Percentiles rank a stretch among this genome's conserved stretches.
phyloP scores from a whole-genome alignment of 2,113 vertebrate genomes.

The Calidris pugnax region DNA sequence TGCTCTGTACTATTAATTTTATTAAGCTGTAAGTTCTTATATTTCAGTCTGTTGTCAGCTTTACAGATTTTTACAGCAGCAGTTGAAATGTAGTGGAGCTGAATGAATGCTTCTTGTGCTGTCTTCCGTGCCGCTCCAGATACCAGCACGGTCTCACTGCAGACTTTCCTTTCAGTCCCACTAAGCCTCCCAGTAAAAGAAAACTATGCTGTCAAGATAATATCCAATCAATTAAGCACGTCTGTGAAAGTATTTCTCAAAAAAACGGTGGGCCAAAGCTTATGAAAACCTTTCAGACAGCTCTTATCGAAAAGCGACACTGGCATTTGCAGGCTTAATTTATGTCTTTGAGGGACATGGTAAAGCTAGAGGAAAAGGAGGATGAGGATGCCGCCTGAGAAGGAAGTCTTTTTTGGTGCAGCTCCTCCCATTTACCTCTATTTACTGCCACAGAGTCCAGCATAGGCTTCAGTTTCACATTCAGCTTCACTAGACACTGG shows the following conservation, averaged over 20 bases:
- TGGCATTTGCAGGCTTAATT: constrained; percentile 50
- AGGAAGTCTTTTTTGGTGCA: constrained; percentile 84
- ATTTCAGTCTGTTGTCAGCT: constrained; percentile 54
- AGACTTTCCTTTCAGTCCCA: not conserved
- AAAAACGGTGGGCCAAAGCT: constrained; percentile 23
- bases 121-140: not conserved
- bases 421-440: constrained; percentile 90
- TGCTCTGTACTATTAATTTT: constrained; percentile 59
- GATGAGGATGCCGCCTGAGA: constrained; percentile 34
- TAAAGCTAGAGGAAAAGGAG: constrained; percentile 51
- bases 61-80: constrained; percentile 42
- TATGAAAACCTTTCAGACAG: constrained; percentile 5
- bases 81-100: constrained; percentile 19
- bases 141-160: not conserved
- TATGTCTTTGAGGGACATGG: constrained; percentile 49
- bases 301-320: not conserved
- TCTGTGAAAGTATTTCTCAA: constrained; percentile 37
- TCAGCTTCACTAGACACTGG: constrained; percentile 92
- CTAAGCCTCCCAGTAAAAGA: constrained; percentile 26
- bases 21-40: constrained; percentile 45
- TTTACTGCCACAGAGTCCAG: constrained; percentile 89
- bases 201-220: not conserved
- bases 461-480: constrained; percentile 94
- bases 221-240: not conserved
- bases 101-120: constrained; percentile 32